Conservation (phyloP, 2,888 invertebrate species). For the Zaprionus obscuricornis region DNA sequence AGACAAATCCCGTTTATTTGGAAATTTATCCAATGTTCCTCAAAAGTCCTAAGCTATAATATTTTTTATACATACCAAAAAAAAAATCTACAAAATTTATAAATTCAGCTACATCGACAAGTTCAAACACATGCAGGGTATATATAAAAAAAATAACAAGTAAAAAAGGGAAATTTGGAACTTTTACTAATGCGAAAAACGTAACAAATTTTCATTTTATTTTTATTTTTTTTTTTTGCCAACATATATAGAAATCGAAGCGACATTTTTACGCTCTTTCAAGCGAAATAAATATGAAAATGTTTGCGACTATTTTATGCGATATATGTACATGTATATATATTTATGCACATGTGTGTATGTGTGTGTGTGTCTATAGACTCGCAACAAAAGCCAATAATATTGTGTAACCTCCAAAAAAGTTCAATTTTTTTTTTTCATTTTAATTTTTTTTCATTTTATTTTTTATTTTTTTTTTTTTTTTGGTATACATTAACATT, state of each 20-base stretch:
- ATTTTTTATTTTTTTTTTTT: too few relatives aligned
- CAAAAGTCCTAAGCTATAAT: background rate
- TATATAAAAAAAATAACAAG: conserved; percentile 22
- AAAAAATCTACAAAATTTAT: too few relatives aligned
- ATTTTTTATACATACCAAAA: background rate
- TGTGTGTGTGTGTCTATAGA: conserved; percentile 11
- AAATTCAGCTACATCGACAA: too few relatives aligned
- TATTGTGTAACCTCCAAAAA: conserved; percentile 74
- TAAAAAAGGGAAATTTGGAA: conserved; percentile 62
- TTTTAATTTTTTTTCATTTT: conserved; percentile 10
- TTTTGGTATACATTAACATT: conserved; percentile 68
- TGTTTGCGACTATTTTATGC: conserved; percentile 64
- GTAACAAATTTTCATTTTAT: conserved; percentile 23
- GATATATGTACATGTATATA: conserved; percentile 28
- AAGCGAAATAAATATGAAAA: conserved; percentile 79
- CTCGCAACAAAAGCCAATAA: conserved; percentile 69
- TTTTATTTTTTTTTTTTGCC: conserved; percentile 37
- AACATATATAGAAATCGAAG: conserved; percentile 47
- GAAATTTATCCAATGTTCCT: too few relatives aligned
- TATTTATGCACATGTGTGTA: conserved; percentile 3
- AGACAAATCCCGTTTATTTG: too few relatives aligned
- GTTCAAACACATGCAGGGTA: conserved; percentile 8
- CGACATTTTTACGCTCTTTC: conserved; percentile 72
- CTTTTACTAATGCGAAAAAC: conserved; percentile 29
- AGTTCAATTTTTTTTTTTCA: conserved; percentile 75